Evolutionary conservation across 2,113 vertebrate genomes (phyloP), one percentile per base, ranked within the genome.

Genomic region (Sarotherodon lohbergeri): DNA sequence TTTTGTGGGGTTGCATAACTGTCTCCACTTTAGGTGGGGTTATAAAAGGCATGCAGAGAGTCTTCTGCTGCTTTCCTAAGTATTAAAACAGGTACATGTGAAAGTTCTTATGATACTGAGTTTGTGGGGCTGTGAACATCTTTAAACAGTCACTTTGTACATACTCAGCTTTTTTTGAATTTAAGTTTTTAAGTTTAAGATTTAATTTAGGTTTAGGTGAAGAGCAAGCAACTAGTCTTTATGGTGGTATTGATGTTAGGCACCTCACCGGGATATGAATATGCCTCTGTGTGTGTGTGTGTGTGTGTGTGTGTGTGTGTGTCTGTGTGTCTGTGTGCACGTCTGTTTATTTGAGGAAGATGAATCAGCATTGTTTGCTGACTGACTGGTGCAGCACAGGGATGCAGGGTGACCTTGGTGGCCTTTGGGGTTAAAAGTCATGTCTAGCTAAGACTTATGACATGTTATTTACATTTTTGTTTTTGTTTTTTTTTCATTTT

Each of bases 361-460:
- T 89, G 90, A 93, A 59, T 94, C 92, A 91, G 94, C 91, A 68
- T 83, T 84, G 57, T 90, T 66, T 85, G 27, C 27, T 36, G 78
- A 85, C 32, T 90, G 91, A 90, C 82, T 61, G 81, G 27, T 81
- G 80, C 82, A 68, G 57, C 57, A 34, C 81, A 12, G 76, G 41
- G 76, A 86, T 63, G 46, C 43, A 16, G 9, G 14, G 41, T 86
- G 90, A 86, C 85, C 85, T 83, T 87, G 68, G 79, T 13, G 52
- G 43, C 55, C 80, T 54, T 56, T 41, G 54, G 63, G 89, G 89
- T 91, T 36, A 93, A 89, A 90, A 81, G 82, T 93, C 92, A 86
- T 29, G 29, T 88, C 46, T 4, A 81, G 46, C 66, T 39, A 39
- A 81, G 16, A 66, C 50, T 54, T 84, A 36, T 80, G 12, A 79